Percentiles rank a stretch among this genome's conserved stretches.
These are phyloP conservation scores for Eupeodes corollae DNA, from an alignment of 1,140 invertebrate genomes.

Conservation along the genomic window DNA sequence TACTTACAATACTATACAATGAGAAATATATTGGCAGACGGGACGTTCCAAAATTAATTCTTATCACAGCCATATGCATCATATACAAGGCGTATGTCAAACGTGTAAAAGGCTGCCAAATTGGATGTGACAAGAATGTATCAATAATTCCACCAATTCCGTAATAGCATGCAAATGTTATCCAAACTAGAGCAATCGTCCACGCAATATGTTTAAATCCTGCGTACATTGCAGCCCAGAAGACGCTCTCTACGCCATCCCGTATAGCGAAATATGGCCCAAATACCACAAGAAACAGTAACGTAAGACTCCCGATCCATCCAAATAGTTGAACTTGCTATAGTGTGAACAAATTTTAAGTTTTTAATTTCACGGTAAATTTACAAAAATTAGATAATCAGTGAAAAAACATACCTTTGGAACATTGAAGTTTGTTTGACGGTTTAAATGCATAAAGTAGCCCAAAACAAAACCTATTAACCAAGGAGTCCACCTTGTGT, in stretches of 20 bases:
- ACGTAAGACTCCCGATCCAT: constrained; percentile 18
- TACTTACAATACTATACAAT: constrained; percentile 22
- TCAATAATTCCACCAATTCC: constrained; percentile 49
- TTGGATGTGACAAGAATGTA: constrained; percentile 37
- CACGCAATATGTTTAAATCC: constrained; percentile 49
- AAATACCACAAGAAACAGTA: constrained; percentile 22
- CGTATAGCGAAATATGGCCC: constrained; percentile 20
- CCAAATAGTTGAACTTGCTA: constrained; percentile 17
- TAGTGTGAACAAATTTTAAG: too few species aligned
- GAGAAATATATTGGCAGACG: constrained; percentile 13
- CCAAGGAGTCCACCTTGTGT: constrained; percentile 22
- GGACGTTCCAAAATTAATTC: constrained; percentile 10
- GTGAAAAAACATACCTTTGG: too few species aligned
- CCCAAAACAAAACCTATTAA: constrained; percentile 21
- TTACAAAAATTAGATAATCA: too few species aligned
- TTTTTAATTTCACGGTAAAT: too few species aligned
- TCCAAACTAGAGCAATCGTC: constrained; percentile 50
- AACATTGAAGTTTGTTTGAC: constrained; percentile 2
- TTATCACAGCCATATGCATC: constrained; percentile 34
- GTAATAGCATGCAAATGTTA: constrained; percentile 53
- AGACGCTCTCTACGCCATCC: constrained; percentile 12
- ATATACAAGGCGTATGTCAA: constrained; percentile 43
- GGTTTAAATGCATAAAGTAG: constrained; percentile 15
- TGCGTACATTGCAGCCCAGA: constrained; percentile 48
- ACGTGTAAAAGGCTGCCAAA: constrained; percentile 42